Conservation (phyloP, 2,888 invertebrate species). For the Epinotia brunnichana region DNA sequence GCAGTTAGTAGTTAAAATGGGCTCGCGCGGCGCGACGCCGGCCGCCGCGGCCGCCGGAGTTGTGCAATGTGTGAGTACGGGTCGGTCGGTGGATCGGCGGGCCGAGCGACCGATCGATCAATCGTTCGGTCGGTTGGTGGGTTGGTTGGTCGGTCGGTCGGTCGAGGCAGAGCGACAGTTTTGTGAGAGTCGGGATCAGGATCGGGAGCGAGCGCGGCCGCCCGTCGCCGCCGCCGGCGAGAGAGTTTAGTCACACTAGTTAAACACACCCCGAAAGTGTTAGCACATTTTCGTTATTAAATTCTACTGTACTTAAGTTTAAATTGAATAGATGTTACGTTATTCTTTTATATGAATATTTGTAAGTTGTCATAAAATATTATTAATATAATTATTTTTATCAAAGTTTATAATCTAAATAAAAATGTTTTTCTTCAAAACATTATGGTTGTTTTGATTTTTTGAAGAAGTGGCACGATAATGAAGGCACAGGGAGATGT, state of each 20-base stretch:
- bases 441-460: constrained; percentile 57
- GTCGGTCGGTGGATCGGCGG: not conserved
- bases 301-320: constrained; percentile 79
- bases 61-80: constrained; percentile 69
- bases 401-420: constrained; percentile 85
- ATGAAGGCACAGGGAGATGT: not conserved
- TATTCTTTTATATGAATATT: constrained; percentile 84
- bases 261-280: constrained; percentile 80
- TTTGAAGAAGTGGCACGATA: not conserved
- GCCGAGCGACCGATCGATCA: not conserved
- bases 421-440: constrained; percentile 84
- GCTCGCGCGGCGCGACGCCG: constrained; percentile 58
- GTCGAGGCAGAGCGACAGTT: not conserved
- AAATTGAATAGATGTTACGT: constrained; percentile 83
- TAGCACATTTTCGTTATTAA: constrained; percentile 80
- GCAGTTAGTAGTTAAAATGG: constrained; percentile 70
- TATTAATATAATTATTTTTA: constrained; percentile 85
- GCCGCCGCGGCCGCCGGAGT: constrained; percentile 53
- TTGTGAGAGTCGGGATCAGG: constrained; percentile 1
- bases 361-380: constrained; percentile 84
- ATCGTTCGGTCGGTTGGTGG: not conserved
- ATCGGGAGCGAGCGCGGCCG: constrained; percentile 35
- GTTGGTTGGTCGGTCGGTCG: constrained; percentile 5
- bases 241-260: constrained; percentile 79
- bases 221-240: constrained; percentile 56